These are phyloP conservation scores for Xenopus laevis DNA, from an alignment of 2,113 vertebrate species.

Conservation along the genomic window DNA sequence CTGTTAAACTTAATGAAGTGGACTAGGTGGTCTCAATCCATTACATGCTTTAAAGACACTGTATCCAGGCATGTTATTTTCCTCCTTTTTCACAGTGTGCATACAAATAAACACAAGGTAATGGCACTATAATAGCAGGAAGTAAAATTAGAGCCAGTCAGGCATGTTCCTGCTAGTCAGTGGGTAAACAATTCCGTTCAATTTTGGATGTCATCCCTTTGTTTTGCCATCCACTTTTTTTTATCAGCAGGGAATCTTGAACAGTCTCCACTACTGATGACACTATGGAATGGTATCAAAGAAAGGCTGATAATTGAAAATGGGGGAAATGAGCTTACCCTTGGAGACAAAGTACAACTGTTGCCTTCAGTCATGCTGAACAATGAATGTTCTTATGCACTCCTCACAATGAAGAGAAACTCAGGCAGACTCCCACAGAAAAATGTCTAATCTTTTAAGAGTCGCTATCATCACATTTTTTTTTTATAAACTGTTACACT, in stretches of 20 bases:
- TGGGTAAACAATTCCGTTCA: not conserved
- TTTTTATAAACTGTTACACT: not conserved
- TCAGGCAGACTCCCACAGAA: not conserved
- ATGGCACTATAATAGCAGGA: slow-evolving; percentile 5
- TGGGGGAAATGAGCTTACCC: slow-evolving; percentile 15
- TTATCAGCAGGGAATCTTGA: slow-evolving; percentile 10
- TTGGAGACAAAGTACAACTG: slow-evolving; percentile 6
- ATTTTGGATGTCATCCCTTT: not conserved
- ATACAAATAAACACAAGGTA: slow-evolving; percentile 3
- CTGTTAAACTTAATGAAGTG: not conserved
- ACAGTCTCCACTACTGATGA: slow-evolving; percentile 6
- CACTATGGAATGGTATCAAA: slow-evolving; percentile 9
- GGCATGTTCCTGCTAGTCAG: slow-evolving; percentile 7
- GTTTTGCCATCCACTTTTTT: not conserved
- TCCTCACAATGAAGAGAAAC: not conserved
- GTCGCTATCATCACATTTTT: not conserved
- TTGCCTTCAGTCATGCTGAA: slow-evolving; percentile 11
- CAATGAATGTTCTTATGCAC: not conserved
- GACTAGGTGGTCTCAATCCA: not conserved
- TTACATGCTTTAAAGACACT: not conserved
- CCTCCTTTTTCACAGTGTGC: slow-evolving; percentile 1
- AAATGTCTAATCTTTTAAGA: not conserved
- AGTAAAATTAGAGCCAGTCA: slow-evolving; percentile 18
- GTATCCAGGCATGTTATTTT: slow-evolving; percentile 1
- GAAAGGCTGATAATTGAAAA: slow-evolving; percentile 10